A percentile compares a stretch with the other conserved stretches of the same genome.
phyloP scores from a whole-genome alignment of 2,113 vertebrate species.

The Shinisaurus crocodilurus region DNA sequence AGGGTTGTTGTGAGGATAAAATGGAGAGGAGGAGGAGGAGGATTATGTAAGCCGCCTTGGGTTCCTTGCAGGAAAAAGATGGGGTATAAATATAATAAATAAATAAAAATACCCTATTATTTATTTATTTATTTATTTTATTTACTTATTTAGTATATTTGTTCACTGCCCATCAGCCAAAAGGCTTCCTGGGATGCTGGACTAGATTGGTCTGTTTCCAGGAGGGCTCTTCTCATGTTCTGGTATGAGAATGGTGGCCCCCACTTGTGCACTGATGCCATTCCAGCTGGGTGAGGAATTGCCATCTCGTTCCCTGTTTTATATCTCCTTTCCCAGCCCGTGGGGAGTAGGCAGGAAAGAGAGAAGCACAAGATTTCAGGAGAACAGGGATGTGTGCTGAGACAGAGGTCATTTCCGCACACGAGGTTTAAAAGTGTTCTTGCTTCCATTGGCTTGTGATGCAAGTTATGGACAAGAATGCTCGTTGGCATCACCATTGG shows the following conservation, averaged over 20 bases:
- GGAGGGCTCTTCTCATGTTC: not conserved
- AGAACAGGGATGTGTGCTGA: not conserved
- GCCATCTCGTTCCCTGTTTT: too few relatives aligned
- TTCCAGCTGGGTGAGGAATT: not conserved
- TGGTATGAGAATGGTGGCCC: not conserved
- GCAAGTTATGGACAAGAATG: not conserved
- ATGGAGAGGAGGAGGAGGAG: too few relatives aligned
- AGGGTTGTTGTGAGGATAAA: too few relatives aligned
- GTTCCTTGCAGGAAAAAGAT: too few relatives aligned
- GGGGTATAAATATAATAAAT: too few relatives aligned
- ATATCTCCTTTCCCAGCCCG: not conserved
- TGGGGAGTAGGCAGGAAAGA: not conserved
- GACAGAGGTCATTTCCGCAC: not conserved
- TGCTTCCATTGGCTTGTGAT: not conserved
- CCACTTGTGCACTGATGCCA: not conserved
- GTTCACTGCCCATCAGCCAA: too few relatives aligned
- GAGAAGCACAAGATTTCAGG: not conserved
- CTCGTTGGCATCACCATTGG: too few relatives aligned
- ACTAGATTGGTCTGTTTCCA: not conserved
- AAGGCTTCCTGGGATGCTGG: not conserved
- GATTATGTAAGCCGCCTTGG: too few relatives aligned
- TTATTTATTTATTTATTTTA: too few relatives aligned
- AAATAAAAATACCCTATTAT: too few relatives aligned
- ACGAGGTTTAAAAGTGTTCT: not conserved
- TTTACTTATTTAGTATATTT: too few relatives aligned